Percentiles rank a stretch among this genome's conserved stretches.
Evolutionary conservation across 2,888 invertebrate genomes (phyloP).

Genomic region (Carpatolechia fugitivella): DNA sequence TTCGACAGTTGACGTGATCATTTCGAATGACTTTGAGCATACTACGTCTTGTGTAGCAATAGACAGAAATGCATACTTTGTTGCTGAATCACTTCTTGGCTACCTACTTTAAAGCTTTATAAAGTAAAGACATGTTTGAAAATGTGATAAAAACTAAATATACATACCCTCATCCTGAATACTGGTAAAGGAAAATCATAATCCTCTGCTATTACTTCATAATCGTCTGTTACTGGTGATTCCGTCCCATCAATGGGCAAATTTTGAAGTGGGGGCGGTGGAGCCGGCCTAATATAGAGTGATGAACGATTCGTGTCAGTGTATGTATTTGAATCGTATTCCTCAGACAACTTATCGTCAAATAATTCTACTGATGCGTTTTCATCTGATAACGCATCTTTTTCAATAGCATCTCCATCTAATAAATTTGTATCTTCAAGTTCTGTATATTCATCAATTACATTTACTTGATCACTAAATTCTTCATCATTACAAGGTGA

Average conservation of each 20-base stretch:
- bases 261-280: neutral
- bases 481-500: no score
- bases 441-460: neutral
- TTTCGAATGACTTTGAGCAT: neutral
- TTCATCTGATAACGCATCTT: neutral
- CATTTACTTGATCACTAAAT: no score
- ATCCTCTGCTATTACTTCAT: neutral
- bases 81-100: no score
- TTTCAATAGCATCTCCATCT: neutral
- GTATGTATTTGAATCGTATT: neutral
- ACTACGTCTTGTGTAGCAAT: neutral
- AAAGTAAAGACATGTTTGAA: no score
- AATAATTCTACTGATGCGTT: neutral
- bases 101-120: no score
- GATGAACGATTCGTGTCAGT: neutral
- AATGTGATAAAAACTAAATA: neutral
- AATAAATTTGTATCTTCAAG: neutral
- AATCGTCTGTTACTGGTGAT: neutral
- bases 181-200: neutral
- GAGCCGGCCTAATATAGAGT: neutral
- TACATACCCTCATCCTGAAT: constrained; percentile 5
- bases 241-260: neutral
- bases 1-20: neutral
- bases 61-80: neutral
- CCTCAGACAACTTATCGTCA: neutral